A percentile compares a stretch with the other conserved stretches of the same genome.
Evolutionary conservation across 1,140 invertebrate genomes (phyloP).

Genomic region (Acromyrmex heyeri): DNA sequence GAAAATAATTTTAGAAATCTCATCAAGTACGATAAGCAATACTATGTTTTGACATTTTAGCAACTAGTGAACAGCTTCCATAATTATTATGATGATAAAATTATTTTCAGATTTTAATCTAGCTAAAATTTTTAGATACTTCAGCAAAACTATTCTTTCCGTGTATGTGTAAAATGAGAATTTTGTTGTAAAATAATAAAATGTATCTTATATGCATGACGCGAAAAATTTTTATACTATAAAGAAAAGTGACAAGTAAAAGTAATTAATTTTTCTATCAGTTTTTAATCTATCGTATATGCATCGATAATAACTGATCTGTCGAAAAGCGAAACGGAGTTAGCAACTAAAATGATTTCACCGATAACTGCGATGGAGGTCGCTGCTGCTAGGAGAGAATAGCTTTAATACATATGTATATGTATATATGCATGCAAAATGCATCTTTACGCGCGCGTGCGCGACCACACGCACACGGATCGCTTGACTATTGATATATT

Average conservation of each 20-base stretch:
- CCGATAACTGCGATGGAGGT: constrained; percentile 61
- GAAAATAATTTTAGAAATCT: too few relatives aligned
- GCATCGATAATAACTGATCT: constrained; percentile 48
- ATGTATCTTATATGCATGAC: too few relatives aligned
- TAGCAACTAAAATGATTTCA: constrained; percentile 68
- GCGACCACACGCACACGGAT: constrained; percentile 37
- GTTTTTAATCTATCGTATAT: neutral
- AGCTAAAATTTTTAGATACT: too few relatives aligned
- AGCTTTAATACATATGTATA: constrained; percentile 42
- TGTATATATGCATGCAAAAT: constrained; percentile 24
- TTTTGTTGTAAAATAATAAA: constrained; percentile 13
- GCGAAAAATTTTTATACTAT: neutral
- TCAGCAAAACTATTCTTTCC: too few relatives aligned
- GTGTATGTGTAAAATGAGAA: neutral
- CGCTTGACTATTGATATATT: constrained; percentile 83
- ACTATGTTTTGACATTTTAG: too few relatives aligned
- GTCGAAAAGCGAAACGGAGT: constrained; percentile 50
- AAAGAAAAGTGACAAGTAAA: constrained; percentile 31
- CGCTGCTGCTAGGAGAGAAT: constrained; percentile 19
- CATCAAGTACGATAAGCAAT: too few relatives aligned
- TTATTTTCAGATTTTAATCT: too few relatives aligned
- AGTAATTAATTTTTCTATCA: constrained; percentile 57
- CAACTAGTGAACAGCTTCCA: too few relatives aligned
- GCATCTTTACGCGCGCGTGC: constrained; percentile 25
- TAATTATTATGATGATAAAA: too few relatives aligned